Conservation (phyloP, 1,140 invertebrate genomes). For the Aphis craccivora region DNA sequence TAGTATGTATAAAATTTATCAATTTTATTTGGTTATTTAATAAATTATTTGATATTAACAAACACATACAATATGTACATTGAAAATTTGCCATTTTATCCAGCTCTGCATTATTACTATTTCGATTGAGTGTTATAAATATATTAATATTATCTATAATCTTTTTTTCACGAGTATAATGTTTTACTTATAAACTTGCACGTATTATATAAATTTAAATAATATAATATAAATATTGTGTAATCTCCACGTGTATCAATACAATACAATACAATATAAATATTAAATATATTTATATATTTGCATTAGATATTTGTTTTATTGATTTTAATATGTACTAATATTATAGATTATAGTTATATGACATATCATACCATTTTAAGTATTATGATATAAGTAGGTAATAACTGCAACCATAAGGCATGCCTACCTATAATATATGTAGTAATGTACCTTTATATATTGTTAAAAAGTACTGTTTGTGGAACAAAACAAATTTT, state of each 20-base stretch:
- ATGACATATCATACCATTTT: slow-evolving; percentile 47
- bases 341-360: neutral
- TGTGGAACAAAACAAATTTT: neutral
- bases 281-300: neutral
- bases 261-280: neutral
- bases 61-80: neutral
- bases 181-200: neutral
- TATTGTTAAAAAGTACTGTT: neutral
- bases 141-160: neutral
- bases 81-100: neutral
- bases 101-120: neutral
- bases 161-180: neutral
- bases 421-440: neutral
- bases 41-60: neutral
- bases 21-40: neutral
- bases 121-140: neutral
- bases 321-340: neutral
- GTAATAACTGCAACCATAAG: neutral
- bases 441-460: neutral
- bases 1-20: neutral
- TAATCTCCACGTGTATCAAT: neutral
- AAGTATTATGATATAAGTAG: slow-evolving; percentile 43
- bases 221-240: neutral
- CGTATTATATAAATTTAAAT: neutral
- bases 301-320: neutral